These are phyloP conservation scores for Xyliphius kryptos DNA, from an alignment of 2,113 vertebrate species.

Conservation along the genomic window DNA sequence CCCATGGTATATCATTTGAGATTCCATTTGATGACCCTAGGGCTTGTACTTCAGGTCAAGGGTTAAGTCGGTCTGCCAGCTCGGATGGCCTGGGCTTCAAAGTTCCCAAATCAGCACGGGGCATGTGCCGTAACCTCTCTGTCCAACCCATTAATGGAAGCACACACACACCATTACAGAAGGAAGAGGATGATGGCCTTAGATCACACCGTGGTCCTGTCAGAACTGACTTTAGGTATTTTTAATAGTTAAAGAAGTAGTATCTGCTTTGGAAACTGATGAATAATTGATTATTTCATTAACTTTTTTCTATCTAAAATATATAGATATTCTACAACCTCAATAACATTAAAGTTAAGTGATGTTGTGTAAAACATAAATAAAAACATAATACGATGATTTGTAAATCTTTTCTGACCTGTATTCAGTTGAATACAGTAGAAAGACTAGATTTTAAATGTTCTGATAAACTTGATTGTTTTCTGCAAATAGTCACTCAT, in stretches of 20 bases:
- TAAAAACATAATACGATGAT: too few species aligned
- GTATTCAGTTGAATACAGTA: too few species aligned
- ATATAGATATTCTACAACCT: too few species aligned
- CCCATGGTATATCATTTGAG: constrained; percentile 91
- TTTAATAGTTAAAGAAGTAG: neutral
- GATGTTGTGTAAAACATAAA: too few species aligned
- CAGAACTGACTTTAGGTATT: constrained; percentile 34
- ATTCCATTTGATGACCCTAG: constrained; percentile 85
- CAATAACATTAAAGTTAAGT: too few species aligned
- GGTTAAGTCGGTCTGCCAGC: constrained; percentile 82
- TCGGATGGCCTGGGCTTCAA: constrained; percentile 81
- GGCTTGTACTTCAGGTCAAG: constrained; percentile 49
- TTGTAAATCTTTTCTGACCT: too few species aligned
- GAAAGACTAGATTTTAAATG: too few species aligned
- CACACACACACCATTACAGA: constrained; percentile 63
- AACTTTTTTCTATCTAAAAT: too few species aligned
- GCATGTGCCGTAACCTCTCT: constrained; percentile 71
- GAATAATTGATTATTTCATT: too few species aligned
- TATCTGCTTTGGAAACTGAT: too few species aligned
- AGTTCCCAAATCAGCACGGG: constrained; percentile 61
- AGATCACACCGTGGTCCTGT: constrained; percentile 41
- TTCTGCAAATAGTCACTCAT: too few species aligned
- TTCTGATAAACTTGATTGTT: too few species aligned
- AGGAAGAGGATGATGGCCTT: constrained; percentile 68
- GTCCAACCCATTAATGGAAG: constrained; percentile 77